A percentile compares a stretch with the other conserved stretches of the same genome.
Conservation (phyloP, 2,113 vertebrate species). For the Ranitomeya imitator region DNA sequence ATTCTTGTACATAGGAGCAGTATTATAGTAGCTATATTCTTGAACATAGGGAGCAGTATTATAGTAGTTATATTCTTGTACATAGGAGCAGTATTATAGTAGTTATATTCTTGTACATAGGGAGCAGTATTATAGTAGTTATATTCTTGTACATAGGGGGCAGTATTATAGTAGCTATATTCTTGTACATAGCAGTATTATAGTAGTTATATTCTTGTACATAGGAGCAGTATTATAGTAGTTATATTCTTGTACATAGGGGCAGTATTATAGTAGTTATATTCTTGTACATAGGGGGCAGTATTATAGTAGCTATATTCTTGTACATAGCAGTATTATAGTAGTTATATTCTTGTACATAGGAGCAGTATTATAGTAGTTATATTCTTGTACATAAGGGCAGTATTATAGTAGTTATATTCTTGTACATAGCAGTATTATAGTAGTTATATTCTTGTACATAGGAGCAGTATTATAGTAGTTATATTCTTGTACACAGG, state of each 20-base stretch:
- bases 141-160: too few species aligned
- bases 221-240: background rate
- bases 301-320: conserved; percentile 6
- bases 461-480: background rate
- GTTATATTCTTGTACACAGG: background rate
- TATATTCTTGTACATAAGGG: background rate
- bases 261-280: background rate
- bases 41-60: background rate
- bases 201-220: background rate
- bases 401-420: background rate
- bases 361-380: conserved; percentile 15
- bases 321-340: background rate
- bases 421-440: background rate
- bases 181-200: background rate
- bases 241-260: too few species aligned
- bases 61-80: conserved; percentile 6
- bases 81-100: background rate
- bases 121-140: too few species aligned
- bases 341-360: background rate
- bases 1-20: background rate
- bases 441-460: background rate
- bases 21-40: background rate
- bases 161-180: background rate
- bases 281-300: background rate
- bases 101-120: background rate